A percentile compares a stretch with the other conserved stretches of the same genome.
Conservation (phyloP, 2,797 vertebrate species). For the Chelon auratus region DNA sequence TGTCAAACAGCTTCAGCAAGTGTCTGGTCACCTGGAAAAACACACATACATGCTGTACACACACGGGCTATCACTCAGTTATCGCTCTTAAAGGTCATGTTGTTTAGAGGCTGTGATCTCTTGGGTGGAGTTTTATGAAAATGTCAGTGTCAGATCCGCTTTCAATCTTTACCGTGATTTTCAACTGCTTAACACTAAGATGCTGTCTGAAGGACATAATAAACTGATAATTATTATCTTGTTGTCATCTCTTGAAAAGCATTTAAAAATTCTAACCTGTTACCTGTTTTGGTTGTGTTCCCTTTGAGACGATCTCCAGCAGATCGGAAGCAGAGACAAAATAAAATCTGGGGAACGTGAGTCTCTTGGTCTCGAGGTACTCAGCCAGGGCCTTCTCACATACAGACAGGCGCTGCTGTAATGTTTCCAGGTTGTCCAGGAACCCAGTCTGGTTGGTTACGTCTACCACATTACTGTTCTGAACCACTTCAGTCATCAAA, state of each 20-base stretch:
- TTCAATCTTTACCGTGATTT: constrained; percentile 16
- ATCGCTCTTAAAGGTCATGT: constrained; percentile 16
- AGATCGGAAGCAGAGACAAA: constrained; percentile 86
- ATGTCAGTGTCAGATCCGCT: background rate
- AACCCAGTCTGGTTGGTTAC: constrained; percentile 84
- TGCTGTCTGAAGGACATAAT: background rate
- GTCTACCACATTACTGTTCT: constrained; percentile 83
- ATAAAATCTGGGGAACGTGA: constrained; percentile 83
- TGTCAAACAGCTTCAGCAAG: constrained; percentile 87
- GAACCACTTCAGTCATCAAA: constrained; percentile 79
- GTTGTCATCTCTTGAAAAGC: constrained; percentile 8
- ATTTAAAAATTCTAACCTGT: background rate
- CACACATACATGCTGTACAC: constrained; percentile 9
- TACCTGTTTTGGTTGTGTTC: constrained; percentile 84
- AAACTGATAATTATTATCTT: constrained; percentile 9
- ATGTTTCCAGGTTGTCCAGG: constrained; percentile 82
- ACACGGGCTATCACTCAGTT: background rate
- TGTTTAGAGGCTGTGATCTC: background rate
- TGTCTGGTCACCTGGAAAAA: constrained; percentile 83
- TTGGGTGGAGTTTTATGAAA: background rate
- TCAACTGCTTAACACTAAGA: background rate
- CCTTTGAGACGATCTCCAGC: constrained; percentile 87
- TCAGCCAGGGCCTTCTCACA: constrained; percentile 86
- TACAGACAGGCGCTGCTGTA: constrained; percentile 85
- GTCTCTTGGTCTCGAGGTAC: constrained; percentile 84